Conservation (phyloP, 2,888 invertebrate species). For the Gerris lacustris region DNA sequence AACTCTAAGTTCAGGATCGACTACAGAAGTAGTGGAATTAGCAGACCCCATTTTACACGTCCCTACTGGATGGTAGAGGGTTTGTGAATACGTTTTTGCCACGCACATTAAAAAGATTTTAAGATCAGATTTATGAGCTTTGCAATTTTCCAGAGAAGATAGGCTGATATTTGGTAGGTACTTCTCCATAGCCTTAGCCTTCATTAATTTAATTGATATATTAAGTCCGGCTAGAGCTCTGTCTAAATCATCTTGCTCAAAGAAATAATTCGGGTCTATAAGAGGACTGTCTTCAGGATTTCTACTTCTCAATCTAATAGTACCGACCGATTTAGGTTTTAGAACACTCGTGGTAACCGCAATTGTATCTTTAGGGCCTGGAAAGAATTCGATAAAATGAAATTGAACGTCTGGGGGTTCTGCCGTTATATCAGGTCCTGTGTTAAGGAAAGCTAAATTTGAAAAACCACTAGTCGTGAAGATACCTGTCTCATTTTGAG, state of each 20-base stretch:
- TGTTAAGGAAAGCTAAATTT: not conserved
- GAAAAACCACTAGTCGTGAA: slow-evolving; percentile 7
- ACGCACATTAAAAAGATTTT: too few relatives aligned
- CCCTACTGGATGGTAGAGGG: too few relatives aligned
- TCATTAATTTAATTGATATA: too few relatives aligned
- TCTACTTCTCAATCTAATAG: slow-evolving; percentile 2
- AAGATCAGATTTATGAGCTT: too few relatives aligned
- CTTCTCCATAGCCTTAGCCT: too few relatives aligned
- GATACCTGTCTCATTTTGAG: slow-evolving; percentile 8
- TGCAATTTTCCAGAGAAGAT: too few relatives aligned
- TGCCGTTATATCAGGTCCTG: not conserved
- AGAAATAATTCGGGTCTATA: slow-evolving; percentile 16
- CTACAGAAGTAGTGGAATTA: too few relatives aligned
- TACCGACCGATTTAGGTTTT: slow-evolving; percentile 12
- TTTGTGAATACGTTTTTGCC: too few relatives aligned
- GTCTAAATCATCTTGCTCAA: slow-evolving; percentile 8
- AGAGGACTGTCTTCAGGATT: slow-evolving; percentile 13
- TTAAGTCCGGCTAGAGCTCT: too few relatives aligned
- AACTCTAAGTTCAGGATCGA: too few relatives aligned
- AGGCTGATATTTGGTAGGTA: too few relatives aligned
- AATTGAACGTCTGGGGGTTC: slow-evolving; percentile 6
- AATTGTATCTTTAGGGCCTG: not conserved
- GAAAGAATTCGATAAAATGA: not conserved
- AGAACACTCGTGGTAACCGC: not conserved
- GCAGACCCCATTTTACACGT: too few relatives aligned